Evolutionary conservation across 1,140 invertebrate species (phyloP).

Genomic region (Dendroctonus valens): DNA sequence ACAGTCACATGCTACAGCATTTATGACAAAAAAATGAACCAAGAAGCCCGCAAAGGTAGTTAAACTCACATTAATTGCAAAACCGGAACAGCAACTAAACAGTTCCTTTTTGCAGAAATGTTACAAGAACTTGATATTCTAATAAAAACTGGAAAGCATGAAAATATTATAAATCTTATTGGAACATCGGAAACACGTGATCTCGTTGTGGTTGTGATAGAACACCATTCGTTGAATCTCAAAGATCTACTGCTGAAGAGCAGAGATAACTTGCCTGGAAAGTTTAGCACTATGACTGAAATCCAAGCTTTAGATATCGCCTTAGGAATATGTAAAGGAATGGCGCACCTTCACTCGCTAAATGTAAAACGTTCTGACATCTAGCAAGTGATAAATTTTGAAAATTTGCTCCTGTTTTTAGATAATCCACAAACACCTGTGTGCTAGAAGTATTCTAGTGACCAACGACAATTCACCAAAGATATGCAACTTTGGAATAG

Average conservation of each 20-base stretch:
- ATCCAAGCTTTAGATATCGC: constrained; percentile 58
- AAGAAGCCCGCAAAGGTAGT: constrained; percentile 48
- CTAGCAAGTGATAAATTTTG: background rate
- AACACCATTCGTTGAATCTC: constrained; percentile 63
- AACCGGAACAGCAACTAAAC: background rate
- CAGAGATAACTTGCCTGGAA: constrained; percentile 59
- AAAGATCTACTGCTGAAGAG: constrained; percentile 68
- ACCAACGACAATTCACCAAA: constrained; percentile 63
- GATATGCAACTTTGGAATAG: constrained; percentile 69
- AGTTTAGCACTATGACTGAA: constrained; percentile 64
- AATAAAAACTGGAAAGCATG: constrained; percentile 65
- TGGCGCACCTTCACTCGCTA: constrained; percentile 63
- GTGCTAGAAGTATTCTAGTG: constrained; percentile 68
- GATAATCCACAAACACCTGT: constrained; percentile 70
- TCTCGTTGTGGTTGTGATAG: constrained; percentile 67
- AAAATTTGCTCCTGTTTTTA: constrained; percentile 46
- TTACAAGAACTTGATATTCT: constrained; percentile 71
- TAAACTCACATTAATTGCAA: background rate
- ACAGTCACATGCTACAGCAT: constrained; percentile 53
- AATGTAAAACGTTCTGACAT: constrained; percentile 45
- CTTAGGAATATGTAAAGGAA: constrained; percentile 61
- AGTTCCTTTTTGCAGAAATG: constrained; percentile 54
- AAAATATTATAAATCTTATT: constrained; percentile 70
- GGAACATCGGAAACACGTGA: constrained; percentile 77
- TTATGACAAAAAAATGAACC: constrained; percentile 59